These are phyloP conservation scores for Leptura quadrifasciata DNA, from an alignment of 2,888 invertebrate species.

Conservation along the genomic window DNA sequence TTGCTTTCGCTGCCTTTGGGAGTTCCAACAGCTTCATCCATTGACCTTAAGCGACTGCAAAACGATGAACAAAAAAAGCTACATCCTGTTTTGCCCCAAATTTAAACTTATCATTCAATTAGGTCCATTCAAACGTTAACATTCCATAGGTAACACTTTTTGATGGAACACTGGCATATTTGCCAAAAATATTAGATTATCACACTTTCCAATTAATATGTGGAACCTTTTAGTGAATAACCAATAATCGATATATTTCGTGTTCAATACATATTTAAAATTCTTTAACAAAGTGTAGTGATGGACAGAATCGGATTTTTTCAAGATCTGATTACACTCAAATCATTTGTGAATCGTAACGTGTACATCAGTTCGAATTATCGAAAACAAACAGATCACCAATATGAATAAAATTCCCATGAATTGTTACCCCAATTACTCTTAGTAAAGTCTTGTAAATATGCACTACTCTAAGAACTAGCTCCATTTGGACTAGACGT, in stretches of 20 bases:
- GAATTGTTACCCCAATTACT: too few relatives aligned
- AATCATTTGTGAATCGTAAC: too few relatives aligned
- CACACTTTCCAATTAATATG: neutral
- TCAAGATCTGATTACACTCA: too few relatives aligned
- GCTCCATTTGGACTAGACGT: too few relatives aligned
- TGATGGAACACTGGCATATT: slow-evolving; percentile 7
- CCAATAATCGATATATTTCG: neutral
- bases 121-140: neutral
- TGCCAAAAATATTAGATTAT: neutral
- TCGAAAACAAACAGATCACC: too few relatives aligned
- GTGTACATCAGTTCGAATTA: too few relatives aligned
- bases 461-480: too few relatives aligned
- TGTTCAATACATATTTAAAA: neutral
- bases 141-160: slow-evolving; percentile 2
- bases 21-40: slow-evolving; percentile 81
- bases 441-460: too few relatives aligned
- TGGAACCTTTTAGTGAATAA: neutral
- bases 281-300: neutral
- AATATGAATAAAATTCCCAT: too few relatives aligned
- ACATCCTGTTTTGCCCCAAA: slow-evolving; percentile 61
- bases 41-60: slow-evolving; percentile 65
- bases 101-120: slow-evolving; percentile 13
- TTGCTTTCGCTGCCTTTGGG: slow-evolving; percentile 84
- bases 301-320: neutral
- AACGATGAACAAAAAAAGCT: slow-evolving; percentile 66